These are phyloP conservation scores for Perodicticus potto DNA, from an alignment of 2,797 vertebrate genomes.

Conservation along the genomic window DNA sequence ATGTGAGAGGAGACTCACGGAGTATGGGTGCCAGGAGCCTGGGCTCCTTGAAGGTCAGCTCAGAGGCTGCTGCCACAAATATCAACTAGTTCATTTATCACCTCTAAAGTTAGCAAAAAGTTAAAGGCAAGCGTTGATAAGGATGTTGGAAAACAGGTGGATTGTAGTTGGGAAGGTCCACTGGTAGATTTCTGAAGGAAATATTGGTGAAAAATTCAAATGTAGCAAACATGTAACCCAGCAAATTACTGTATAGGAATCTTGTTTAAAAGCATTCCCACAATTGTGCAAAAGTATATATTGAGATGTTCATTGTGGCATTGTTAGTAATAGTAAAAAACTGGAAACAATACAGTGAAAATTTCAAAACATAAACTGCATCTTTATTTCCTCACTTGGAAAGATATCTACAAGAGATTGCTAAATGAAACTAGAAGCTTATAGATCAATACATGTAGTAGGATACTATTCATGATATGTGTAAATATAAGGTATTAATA, in stretches of 20 bases:
- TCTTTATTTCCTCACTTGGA: background rate
- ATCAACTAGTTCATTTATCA: background rate
- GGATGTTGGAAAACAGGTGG: background rate
- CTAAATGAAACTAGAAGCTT: background rate
- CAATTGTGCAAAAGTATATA: background rate
- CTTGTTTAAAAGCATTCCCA: background rate
- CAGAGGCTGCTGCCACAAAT: background rate
- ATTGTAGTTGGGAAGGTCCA: background rate
- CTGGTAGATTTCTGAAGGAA: background rate
- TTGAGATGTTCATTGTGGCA: background rate
- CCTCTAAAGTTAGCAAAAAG: background rate
- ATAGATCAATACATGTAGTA: background rate
- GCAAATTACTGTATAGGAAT: background rate
- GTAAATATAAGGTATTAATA: background rate
- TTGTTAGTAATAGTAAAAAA: background rate
- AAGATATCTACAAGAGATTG: background rate
- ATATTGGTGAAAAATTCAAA: background rate
- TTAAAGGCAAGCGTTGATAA: background rate
- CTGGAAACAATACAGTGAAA: background rate
- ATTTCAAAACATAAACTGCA: background rate
- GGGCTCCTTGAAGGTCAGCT: background rate
- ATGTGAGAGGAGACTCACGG: background rate
- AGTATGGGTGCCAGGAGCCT: background rate
- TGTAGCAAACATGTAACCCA: background rate
- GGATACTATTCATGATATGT: background rate